Conservation (phyloP, 2,888 invertebrate species). For the Mythimna lalbum region DNA sequence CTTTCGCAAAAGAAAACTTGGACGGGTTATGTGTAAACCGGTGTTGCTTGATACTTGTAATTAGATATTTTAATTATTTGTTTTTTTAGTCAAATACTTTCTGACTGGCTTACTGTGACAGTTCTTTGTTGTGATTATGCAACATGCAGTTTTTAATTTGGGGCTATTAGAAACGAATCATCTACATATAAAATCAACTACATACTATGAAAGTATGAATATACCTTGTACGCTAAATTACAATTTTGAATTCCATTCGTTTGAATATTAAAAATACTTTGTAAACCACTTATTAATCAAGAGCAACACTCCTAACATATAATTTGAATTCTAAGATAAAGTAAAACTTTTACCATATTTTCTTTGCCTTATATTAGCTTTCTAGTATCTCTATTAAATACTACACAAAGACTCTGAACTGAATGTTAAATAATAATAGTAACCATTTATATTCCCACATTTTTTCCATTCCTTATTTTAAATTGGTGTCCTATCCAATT, state of each 20-base stretch:
- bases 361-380: not conserved
- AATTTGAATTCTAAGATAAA: not conserved
- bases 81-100: too few relatives aligned
- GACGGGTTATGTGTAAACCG: conserved; percentile 90
- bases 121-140: not conserved
- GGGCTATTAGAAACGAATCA: not conserved
- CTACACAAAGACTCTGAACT: too few relatives aligned
- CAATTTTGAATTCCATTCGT: not conserved
- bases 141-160: not conserved
- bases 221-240: not conserved
- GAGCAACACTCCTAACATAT: not conserved
- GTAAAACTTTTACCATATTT: not conserved
- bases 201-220: not conserved
- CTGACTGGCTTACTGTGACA: not conserved
- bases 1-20: conserved; percentile 91
- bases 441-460: too few relatives aligned
- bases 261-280: too few relatives aligned
- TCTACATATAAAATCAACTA: not conserved
- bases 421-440: too few relatives aligned
- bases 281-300: not conserved
- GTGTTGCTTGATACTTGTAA: conserved; percentile 87
- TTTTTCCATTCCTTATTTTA: too few relatives aligned
- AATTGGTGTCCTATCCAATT: too few relatives aligned
- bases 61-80: conserved; percentile 80
- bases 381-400: not conserved